A percentile compares a stretch with the other conserved stretches of the same genome.
Conservation (phyloP, 2,888 invertebrate genomes). For the Thalpophila matura region DNA sequence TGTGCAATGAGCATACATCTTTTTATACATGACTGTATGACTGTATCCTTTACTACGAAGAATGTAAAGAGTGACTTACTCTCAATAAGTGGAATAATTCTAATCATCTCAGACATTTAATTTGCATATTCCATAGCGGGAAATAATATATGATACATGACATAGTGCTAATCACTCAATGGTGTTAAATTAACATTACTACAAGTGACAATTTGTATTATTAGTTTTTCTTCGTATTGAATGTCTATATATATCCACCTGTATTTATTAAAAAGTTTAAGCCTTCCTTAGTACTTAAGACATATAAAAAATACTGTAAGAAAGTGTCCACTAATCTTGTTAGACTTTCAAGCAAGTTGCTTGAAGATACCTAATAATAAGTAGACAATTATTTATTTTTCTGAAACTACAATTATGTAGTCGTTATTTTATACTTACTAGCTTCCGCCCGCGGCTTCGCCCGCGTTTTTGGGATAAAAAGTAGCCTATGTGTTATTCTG, state of each 20-base stretch:
- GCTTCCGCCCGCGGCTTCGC: no score
- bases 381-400: no score
- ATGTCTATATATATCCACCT: slow-evolving; percentile 8
- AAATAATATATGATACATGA: slow-evolving; percentile 13
- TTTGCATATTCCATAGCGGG: slow-evolving; percentile 18
- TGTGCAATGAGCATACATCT: not conserved
- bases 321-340: no score
- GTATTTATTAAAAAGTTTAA: not conserved
- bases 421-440: no score
- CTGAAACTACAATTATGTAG: no score
- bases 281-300: not conserved
- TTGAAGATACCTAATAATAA: no score
- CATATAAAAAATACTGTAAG: no score
- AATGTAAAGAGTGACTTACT: slow-evolving; percentile 12
- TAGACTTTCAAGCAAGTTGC: no score
- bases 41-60: slow-evolving; percentile 16
- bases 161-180: slow-evolving; percentile 19
- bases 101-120: slow-evolving; percentile 13
- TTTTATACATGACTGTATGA: not conserved
- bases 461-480: no score
- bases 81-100: slow-evolving; percentile 8
- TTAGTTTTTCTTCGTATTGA: slow-evolving; percentile 15
- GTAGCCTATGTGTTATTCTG: no score
- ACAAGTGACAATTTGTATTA: slow-evolving; percentile 10
- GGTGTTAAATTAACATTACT: slow-evolving; percentile 4